A percentile compares a stretch with the other conserved stretches of the same genome.
phyloP scores from a whole-genome alignment of 2,797 vertebrate species.

The Rhinophrynus dorsalis region DNA sequence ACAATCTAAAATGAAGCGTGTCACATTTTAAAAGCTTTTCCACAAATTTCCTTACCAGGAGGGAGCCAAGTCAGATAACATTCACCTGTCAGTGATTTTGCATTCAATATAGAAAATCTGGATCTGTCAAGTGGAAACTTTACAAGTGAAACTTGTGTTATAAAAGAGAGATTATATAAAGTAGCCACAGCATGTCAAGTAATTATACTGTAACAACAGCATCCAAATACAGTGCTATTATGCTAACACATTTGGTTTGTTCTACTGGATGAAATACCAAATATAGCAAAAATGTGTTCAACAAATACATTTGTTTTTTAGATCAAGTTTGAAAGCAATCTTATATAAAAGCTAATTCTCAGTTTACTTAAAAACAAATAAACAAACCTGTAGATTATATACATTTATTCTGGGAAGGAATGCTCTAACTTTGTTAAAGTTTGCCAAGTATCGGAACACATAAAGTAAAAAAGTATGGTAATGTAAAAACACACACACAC shows the following conservation, averaged over 20 bases:
- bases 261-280: background rate
- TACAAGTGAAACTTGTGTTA: background rate
- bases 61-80: conserved; percentile 2
- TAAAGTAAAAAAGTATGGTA: no score
- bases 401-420: no score
- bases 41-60: background rate
- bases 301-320: no score
- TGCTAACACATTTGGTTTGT: background rate
- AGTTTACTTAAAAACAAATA: no score
- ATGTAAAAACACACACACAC: no score
- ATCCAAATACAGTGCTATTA: background rate
- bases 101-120: background rate
- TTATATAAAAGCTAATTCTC: no score
- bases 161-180: background rate
- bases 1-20: conserved; percentile 4
- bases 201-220: background rate
- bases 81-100: background rate
- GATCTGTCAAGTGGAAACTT: conserved; percentile 33
- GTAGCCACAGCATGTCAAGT: background rate
- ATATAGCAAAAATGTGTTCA: background rate
- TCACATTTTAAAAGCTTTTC: conserved; percentile 24
- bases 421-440: no score
- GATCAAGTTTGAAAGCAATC: no score
- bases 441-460: no score
- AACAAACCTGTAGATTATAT: no score